Evolutionary conservation across 2,888 invertebrate species (phyloP).

Genomic region (Schrankia costaestrigalis): DNA sequence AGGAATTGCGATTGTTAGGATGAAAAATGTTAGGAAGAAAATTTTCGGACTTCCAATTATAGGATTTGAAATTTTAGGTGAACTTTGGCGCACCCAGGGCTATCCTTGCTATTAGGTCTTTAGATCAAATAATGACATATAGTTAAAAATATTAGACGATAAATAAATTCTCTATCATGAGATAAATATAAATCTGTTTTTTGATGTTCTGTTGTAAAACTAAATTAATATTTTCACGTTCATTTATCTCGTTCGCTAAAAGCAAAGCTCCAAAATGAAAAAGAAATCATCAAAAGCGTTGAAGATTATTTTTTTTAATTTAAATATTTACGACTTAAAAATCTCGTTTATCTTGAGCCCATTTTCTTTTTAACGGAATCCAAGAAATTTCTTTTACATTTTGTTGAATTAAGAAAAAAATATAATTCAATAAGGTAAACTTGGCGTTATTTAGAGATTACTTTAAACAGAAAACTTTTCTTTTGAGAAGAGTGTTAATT

Average conservation of each 20-base stretch:
- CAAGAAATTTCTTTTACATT: constrained; percentile 12
- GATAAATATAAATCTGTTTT: too few relatives aligned
- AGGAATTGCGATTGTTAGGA: too few relatives aligned
- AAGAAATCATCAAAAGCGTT: constrained; percentile 5
- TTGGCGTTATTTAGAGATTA: constrained; percentile 11
- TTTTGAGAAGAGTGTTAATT: constrained; percentile 2
- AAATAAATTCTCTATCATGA: too few relatives aligned
- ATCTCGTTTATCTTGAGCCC: constrained; percentile 11
- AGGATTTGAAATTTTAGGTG: too few relatives aligned
- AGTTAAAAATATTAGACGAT: too few relatives aligned
- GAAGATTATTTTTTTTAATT: constrained; percentile 13
- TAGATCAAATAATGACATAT: too few relatives aligned
- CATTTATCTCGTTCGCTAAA: constrained; percentile 1
- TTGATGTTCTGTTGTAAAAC: too few relatives aligned
- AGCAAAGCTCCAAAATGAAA: constrained; percentile 3
- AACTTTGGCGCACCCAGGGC: too few relatives aligned
- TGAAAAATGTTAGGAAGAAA: too few relatives aligned
- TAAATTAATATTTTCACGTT: not conserved
- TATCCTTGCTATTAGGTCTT: too few relatives aligned
- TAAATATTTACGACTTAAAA: constrained; percentile 20
- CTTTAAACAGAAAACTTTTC: constrained; percentile 4
- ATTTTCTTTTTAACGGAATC: constrained; percentile 18
- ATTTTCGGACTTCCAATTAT: too few relatives aligned
- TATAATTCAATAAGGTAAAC: constrained; percentile 19
- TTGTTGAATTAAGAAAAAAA: constrained; percentile 21